Conservation (phyloP, 2,113 vertebrate genomes). For the Mystacornis crossleyi region DNA sequence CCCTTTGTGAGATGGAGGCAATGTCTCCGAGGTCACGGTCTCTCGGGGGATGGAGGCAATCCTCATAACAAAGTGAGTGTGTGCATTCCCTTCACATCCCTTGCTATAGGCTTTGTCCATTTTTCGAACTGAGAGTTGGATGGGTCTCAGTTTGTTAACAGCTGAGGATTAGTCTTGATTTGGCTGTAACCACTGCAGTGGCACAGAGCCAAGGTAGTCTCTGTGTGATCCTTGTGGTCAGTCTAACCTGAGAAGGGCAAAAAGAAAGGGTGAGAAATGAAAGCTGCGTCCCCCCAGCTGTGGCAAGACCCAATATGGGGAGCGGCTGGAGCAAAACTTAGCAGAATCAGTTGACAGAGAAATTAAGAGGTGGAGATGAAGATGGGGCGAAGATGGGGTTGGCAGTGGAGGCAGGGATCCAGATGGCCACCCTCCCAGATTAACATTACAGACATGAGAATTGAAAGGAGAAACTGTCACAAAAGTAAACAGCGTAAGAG, state of each 20-base stretch:
- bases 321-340: not conserved
- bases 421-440: constrained; percentile 63
- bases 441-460: constrained; percentile 61
- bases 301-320: accelerated
- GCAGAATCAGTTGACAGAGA: not conserved
- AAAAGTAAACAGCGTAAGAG: constrained; percentile 38
- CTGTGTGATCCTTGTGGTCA: not conserved
- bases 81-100: not conserved
- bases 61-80: not conserved
- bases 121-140: not conserved
- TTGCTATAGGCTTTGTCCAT: not conserved
- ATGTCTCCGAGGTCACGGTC: not conserved
- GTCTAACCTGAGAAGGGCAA: not conserved
- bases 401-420: constrained; percentile 51
- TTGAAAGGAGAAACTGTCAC: constrained; percentile 58
- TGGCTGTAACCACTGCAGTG: accelerated
- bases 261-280: not conserved
- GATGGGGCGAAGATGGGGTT: not conserved
- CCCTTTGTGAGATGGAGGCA: not conserved
- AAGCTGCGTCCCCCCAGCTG: not conserved
- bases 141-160: not conserved
- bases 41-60: not conserved
- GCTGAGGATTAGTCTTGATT: not conserved
- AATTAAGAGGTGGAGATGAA: not conserved
- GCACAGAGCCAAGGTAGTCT: accelerated